A percentile compares a stretch with the other conserved stretches of the same genome.
These are phyloP conservation scores for Cyanoramphus novaezelandiae DNA, from an alignment of 2,113 vertebrate species.

Conservation along the genomic window DNA sequence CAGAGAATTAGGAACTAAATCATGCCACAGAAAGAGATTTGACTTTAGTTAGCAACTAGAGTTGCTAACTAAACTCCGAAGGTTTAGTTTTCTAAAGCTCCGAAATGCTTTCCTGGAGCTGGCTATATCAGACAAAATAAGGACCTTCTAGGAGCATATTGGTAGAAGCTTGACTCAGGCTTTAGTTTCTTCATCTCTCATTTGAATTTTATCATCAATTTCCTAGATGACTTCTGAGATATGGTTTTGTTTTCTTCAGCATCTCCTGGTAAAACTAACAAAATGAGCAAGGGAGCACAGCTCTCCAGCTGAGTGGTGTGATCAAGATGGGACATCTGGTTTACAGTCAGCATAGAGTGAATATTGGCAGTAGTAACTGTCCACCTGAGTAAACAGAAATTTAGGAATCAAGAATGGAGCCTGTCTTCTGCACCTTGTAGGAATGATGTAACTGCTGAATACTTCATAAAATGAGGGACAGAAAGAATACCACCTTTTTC, in stretches of 20 bases:
- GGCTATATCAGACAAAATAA: not conserved
- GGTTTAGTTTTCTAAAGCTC: too few species aligned
- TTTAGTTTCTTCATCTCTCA: not conserved
- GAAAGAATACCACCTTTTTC: not conserved
- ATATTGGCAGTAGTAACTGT: not conserved
- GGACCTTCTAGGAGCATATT: not conserved
- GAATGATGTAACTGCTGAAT: not conserved
- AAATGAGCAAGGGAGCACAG: not conserved
- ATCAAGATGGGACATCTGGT: not conserved
- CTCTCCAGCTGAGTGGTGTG: not conserved
- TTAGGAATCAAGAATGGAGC: not conserved
- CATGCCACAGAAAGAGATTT: not conserved
- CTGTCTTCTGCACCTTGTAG: not conserved
- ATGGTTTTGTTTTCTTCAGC: not conserved
- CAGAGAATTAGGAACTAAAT: not conserved
- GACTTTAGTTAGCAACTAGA: not conserved
- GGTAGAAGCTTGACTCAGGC: not conserved
- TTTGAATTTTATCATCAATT: not conserved
- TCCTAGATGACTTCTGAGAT: not conserved
- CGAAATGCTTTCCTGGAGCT: not conserved
- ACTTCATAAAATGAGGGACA: not conserved
- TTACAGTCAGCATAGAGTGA: not conserved
- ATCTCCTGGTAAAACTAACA: not conserved
- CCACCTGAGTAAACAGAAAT: not conserved
- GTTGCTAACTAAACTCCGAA: too few species aligned